phyloP scores from a whole-genome alignment of 1,140 invertebrate genomes.

The Eurosta solidaginis region DNA sequence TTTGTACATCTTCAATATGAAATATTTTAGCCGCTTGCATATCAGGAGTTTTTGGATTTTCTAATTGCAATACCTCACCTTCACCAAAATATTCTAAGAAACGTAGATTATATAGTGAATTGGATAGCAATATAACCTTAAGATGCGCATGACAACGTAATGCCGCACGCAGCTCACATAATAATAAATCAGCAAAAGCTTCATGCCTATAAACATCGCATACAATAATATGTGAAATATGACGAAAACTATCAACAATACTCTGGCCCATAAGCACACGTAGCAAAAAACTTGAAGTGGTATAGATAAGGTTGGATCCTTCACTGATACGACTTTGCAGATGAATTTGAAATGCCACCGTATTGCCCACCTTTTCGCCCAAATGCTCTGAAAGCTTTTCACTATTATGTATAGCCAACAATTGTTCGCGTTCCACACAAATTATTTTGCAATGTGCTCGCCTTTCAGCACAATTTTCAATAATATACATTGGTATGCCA shows the following conservation, averaged over 20 bases:
- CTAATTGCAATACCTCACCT: conserved; percentile 34
- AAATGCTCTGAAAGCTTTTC: conserved; percentile 72
- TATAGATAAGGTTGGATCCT: conserved; percentile 43
- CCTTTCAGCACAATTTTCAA: conserved; percentile 39
- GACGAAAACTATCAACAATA: conserved; percentile 57
- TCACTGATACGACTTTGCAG: conserved; percentile 64
- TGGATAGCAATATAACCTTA: conserved; percentile 84
- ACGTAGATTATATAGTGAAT: conserved; percentile 21
- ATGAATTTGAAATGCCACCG: conserved; percentile 91
- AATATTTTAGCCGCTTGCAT: conserved; percentile 23
- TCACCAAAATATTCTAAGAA: conserved; percentile 45
- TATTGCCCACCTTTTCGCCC: conserved; percentile 83
- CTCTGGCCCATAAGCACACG: conserved; percentile 41
- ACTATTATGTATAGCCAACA: conserved; percentile 46
- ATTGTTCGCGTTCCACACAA: conserved; percentile 42
- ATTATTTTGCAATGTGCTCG: conserved; percentile 41
- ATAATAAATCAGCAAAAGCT: conserved; percentile 87
- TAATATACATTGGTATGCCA: conserved; percentile 40
- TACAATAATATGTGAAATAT: conserved; percentile 83
- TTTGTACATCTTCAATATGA: conserved; percentile 30
- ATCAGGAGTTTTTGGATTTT: conserved; percentile 30
- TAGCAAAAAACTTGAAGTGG: conserved; percentile 45
- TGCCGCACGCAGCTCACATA: conserved; percentile 80
- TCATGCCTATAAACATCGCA: conserved; percentile 95
- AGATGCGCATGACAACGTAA: conserved; percentile 73